Evolutionary conservation across 1,140 invertebrate genomes (phyloP), one percentile per base, ranked within the genome.

Genomic region (Aphaenogaster ashmeadi): DNA sequence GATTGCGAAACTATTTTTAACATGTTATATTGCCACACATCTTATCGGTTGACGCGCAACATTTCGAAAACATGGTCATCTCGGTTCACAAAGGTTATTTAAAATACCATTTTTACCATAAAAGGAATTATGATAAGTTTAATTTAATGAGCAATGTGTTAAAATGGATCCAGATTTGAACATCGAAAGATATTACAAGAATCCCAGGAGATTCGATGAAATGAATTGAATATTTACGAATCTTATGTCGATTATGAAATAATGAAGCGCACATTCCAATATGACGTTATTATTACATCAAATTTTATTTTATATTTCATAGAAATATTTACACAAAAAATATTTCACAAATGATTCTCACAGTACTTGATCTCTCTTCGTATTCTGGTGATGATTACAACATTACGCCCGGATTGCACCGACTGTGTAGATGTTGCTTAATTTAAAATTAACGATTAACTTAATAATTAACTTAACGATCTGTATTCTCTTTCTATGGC

Each of bases 21-120:
- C 60, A 58, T 6, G 36, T 66, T 50, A 27, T 64, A 66, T 66
- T 66, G 44, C 44, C 58, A 66, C 44, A 80, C 60, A 27, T 62
- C 75, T 80, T 78, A 78, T 78, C 60, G 33, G 38, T 66, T 80
- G 64, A 62, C 15, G 18, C n/a, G n/a, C 15, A n/a, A 62, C 18
- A 52, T 80, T 80, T 67, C 62, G 77, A 66, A 80, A 80, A 38
- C 77, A 80, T 54, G 8, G 33, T 67, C 41, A 80, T 66, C 77
- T 80, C 18, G 27, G 18, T 52, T 11, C 13, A 15, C 41, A n/a
- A 21, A 79, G 77, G 18, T 79, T 64, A 50, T 50, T 27, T 5
- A 2, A 2, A 38, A 36, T 41, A 11, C 13, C 15, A 50, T 50
- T 11, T 52, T 64, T n/a, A 36, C 7, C 27, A 15, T n/a, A 79